Evolutionary conservation across 2,888 invertebrate species (phyloP).

Genomic region (Tetropium fuscum): DNA sequence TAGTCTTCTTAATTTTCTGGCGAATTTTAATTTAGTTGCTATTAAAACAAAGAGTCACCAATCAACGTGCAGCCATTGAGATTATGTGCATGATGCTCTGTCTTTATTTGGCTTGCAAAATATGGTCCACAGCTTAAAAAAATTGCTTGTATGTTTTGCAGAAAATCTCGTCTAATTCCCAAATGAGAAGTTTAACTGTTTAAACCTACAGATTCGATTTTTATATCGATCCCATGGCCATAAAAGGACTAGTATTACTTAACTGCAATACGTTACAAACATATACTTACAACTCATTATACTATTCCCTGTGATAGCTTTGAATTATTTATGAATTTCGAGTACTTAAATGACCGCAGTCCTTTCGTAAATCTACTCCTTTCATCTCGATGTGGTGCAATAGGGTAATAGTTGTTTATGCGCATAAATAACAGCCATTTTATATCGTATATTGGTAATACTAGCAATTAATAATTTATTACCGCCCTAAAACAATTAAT

Average conservation of each 20-base stretch:
- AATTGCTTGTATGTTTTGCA: too few species aligned
- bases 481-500: slow-evolving; percentile 27
- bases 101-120: too few species aligned
- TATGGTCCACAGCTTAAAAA: too few species aligned
- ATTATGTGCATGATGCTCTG: too few species aligned
- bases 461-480: slow-evolving; percentile 34
- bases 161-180: too few species aligned
- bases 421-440: slow-evolving; percentile 29
- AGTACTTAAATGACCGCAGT: not conserved
- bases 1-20: too few species aligned
- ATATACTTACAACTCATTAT: not conserved
- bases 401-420: slow-evolving; percentile 1
- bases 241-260: not conserved
- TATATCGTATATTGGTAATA: slow-evolving; percentile 33
- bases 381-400: not conserved
- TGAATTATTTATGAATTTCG: not conserved
- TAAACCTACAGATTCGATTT: too few species aligned
- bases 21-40: too few species aligned
- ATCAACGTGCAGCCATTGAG: too few species aligned
- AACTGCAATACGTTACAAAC: not conserved
- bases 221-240: too few species aligned
- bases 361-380: not conserved
- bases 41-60: too few species aligned
- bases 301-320: not conserved
- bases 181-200: too few species aligned